A percentile compares a stretch with the other conserved stretches of the same genome.
Evolutionary conservation across 1,140 invertebrate genomes (phyloP).

Genomic region (Drosophila pseudoananassae): DNA sequence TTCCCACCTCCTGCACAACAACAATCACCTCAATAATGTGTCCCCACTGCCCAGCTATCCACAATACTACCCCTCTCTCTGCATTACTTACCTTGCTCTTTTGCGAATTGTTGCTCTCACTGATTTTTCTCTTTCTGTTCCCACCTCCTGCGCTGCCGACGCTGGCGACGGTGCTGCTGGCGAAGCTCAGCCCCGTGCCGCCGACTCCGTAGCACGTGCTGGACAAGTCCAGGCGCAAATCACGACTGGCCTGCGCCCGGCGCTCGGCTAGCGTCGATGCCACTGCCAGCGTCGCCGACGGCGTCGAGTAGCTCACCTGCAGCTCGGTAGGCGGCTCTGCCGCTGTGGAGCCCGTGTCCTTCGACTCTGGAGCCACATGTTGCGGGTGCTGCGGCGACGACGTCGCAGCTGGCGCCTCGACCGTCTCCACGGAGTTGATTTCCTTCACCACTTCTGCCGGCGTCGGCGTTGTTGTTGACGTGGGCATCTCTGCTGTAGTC

Average conservation of each 20-base stretch:
- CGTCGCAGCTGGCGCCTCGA: constrained; percentile 20
- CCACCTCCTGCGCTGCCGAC: constrained; percentile 67
- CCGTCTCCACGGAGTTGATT: constrained; percentile 36
- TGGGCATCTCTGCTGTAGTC: constrained; percentile 54
- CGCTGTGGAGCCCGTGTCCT: constrained; percentile 11
- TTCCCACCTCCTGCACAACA: constrained; percentile 66
- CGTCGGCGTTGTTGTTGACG: constrained; percentile 45
- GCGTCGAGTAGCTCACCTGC: constrained; percentile 43
- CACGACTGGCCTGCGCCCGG: constrained; percentile 61
- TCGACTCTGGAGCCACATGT: constrained; percentile 54
- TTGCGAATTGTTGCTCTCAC: constrained; percentile 82
- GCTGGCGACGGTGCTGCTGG: constrained; percentile 41
- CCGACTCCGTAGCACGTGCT: constrained; percentile 76
- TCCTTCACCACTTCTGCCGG: constrained; percentile 50
- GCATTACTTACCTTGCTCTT: constrained; percentile 75
- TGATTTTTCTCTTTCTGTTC: constrained; percentile 85
- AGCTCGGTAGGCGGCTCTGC: constrained; percentile 30
- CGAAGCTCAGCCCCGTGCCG: constrained; percentile 66
- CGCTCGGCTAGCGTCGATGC: constrained; percentile 67
- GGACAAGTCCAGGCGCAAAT: constrained; percentile 76
- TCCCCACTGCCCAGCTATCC: not conserved
- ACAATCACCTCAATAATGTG: too few relatives aligned
- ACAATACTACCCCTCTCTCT: not conserved
- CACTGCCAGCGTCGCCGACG: constrained; percentile 62
- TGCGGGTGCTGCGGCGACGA: constrained; percentile 48